Percentiles rank a stretch among this genome's conserved stretches.
Evolutionary conservation across 1,140 invertebrate genomes (phyloP).

Genomic region (Branchinecta lindahli): DNA sequence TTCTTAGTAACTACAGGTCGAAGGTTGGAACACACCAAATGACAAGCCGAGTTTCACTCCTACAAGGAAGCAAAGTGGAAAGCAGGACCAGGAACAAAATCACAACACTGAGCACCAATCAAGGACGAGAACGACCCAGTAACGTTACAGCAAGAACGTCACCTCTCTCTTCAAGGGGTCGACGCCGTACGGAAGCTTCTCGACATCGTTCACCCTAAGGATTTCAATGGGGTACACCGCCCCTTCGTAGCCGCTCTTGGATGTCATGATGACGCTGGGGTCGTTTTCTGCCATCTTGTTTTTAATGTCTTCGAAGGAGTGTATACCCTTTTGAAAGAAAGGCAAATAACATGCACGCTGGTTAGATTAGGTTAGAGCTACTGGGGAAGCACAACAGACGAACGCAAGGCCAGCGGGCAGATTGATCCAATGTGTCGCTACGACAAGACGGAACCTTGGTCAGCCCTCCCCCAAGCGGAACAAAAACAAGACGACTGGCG

Average conservation of each 20-base stretch:
- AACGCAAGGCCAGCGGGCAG: too few species aligned
- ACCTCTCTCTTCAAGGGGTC: slow-evolving; percentile 70
- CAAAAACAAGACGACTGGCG: too few species aligned
- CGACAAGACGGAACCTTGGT: too few species aligned
- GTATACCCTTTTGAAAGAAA: slow-evolving; percentile 38
- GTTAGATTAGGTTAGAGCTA: too few species aligned
- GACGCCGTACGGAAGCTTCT: slow-evolving; percentile 61
- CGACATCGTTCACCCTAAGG: slow-evolving; percentile 49
- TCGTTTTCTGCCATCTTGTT: slow-evolving; percentile 39
- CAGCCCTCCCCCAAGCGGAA: too few species aligned
- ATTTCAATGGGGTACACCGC: slow-evolving; percentile 48
- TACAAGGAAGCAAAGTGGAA: background rate
- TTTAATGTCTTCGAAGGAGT: slow-evolving; percentile 31
- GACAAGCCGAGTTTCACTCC: background rate
- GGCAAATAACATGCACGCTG: too few species aligned
- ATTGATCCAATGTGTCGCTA: too few species aligned
- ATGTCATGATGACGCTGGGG: slow-evolving; percentile 28
- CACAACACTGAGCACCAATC: background rate
- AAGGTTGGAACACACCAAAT: too few species aligned
- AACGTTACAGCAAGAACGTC: slow-evolving; percentile 19
- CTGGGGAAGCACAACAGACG: too few species aligned
- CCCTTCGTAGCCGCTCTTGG: slow-evolving; percentile 15
- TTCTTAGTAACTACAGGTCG: too few species aligned
- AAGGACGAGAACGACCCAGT: background rate
- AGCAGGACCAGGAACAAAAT: background rate